Percentiles rank a stretch among this genome's conserved stretches.
Evolutionary conservation across 2,797 vertebrate species (phyloP).

Genomic region (Rhincodon typus): DNA sequence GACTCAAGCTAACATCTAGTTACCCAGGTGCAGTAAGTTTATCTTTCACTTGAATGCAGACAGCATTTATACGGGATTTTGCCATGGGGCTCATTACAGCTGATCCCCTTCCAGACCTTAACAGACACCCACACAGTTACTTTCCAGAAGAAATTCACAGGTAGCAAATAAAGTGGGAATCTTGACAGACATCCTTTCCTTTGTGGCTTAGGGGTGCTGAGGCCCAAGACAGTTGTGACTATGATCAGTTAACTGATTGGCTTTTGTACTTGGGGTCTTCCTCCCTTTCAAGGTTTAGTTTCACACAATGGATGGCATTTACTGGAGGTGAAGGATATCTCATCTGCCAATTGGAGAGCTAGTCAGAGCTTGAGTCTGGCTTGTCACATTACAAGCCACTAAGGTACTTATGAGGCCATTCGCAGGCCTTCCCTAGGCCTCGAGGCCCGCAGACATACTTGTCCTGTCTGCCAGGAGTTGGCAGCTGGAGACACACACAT

Average conservation of each 20-base stretch:
- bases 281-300: not conserved
- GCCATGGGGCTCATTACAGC: not conserved
- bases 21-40: not conserved
- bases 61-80: not conserved
- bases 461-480: too few relatives aligned
- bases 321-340: not conserved
- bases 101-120: not conserved
- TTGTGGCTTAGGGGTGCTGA: not conserved
- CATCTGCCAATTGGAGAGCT: too few relatives aligned
- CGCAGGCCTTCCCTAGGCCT: too few relatives aligned
- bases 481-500: too few relatives aligned
- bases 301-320: not conserved
- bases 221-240: not conserved
- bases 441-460: too few relatives aligned
- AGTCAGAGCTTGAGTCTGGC: too few relatives aligned
- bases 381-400: too few relatives aligned
- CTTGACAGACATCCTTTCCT: not conserved
- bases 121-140: not conserved
- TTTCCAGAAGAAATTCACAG: not conserved
- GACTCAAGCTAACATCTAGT: not conserved
- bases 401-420: too few relatives aligned
- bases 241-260: not conserved
- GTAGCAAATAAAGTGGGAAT: not conserved
- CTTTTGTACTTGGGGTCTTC: not conserved
- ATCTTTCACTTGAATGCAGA: not conserved